phyloP scores from a whole-genome alignment of 2,888 invertebrate genomes.

The Dynastes maya region DNA sequence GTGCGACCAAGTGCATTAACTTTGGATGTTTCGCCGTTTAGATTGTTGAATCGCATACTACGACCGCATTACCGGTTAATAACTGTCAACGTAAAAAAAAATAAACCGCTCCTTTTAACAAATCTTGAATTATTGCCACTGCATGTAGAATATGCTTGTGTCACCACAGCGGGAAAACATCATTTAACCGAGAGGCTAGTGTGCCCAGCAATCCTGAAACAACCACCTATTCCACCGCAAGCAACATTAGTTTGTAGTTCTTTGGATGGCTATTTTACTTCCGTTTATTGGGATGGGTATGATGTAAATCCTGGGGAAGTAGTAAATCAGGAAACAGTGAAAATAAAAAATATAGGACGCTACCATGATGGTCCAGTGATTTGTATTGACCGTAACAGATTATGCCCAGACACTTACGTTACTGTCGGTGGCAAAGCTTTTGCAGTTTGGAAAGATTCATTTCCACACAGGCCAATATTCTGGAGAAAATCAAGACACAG shows the following conservation, averaged over 20 bases:
- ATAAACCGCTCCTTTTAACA: constrained; percentile 58
- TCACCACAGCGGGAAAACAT: constrained; percentile 66
- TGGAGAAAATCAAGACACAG: constrained; percentile 77
- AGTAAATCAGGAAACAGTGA: constrained; percentile 73
- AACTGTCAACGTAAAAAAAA: constrained; percentile 67
- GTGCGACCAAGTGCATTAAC: constrained; percentile 75
- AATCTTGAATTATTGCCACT: constrained; percentile 69
- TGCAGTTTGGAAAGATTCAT: constrained; percentile 72
- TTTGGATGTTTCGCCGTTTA: constrained; percentile 76
- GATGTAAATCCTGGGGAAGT: constrained; percentile 75
- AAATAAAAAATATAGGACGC: constrained; percentile 70
- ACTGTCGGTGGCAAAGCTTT: constrained; percentile 71
- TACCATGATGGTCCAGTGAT: constrained; percentile 84
- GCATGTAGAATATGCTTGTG: not conserved
- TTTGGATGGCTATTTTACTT: constrained; percentile 63
- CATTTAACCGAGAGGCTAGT: constrained; percentile 53
- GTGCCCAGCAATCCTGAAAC: constrained; percentile 51
- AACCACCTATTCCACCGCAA: constrained; percentile 43
- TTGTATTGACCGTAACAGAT: constrained; percentile 65
- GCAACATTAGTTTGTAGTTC: constrained; percentile 62
- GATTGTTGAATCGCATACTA: constrained; percentile 75
- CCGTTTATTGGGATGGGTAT: constrained; percentile 77
- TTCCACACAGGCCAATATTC: constrained; percentile 75
- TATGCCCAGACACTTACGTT: constrained; percentile 26
- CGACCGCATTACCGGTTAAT: constrained; percentile 77